These are phyloP conservation scores for Mesorhabditis belari DNA, from an alignment of 2,888 invertebrate genomes.

Conservation along the genomic window DNA sequence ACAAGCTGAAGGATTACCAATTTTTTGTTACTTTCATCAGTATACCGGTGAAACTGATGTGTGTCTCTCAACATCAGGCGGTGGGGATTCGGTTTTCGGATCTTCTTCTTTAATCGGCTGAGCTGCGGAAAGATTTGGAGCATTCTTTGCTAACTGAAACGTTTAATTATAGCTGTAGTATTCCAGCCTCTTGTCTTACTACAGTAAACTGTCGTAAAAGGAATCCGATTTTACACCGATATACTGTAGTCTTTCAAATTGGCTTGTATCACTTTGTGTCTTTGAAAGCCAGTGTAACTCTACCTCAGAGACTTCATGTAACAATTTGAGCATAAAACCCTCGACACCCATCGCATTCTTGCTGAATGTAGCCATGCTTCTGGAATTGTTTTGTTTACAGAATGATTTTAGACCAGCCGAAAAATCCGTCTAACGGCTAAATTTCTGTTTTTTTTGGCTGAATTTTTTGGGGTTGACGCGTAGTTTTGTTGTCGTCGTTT, in stretches of 20 bases:
- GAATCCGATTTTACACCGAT: too few relatives aligned
- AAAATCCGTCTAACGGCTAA: too few relatives aligned
- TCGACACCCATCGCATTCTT: constrained; percentile 46
- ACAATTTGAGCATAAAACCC: constrained; percentile 27
- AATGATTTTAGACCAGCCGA: too few relatives aligned
- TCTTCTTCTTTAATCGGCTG: background rate
- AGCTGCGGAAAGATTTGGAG: background rate
- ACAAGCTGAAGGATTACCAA: background rate
- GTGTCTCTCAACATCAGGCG: background rate
- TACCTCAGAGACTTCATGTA: constrained; percentile 28
- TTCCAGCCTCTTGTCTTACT: too few relatives aligned
- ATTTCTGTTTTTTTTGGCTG: too few relatives aligned
- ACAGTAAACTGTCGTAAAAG: too few relatives aligned
- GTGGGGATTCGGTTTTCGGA: background rate
- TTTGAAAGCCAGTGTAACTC: background rate
- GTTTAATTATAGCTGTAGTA: too few relatives aligned
- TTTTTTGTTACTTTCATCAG: constrained; percentile 4
- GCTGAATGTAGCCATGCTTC: constrained; percentile 39
- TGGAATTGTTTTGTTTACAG: background rate
- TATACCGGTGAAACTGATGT: background rate
- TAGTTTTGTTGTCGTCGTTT: too few relatives aligned
- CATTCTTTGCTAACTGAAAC: constrained; percentile 15
- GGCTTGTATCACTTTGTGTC: background rate
- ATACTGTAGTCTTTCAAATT: too few relatives aligned
- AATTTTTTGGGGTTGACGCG: too few relatives aligned